Base-by-base conservation (phyloP, 2,113 vertebrate genomes). In the Camelus dromedarius region DNA sequence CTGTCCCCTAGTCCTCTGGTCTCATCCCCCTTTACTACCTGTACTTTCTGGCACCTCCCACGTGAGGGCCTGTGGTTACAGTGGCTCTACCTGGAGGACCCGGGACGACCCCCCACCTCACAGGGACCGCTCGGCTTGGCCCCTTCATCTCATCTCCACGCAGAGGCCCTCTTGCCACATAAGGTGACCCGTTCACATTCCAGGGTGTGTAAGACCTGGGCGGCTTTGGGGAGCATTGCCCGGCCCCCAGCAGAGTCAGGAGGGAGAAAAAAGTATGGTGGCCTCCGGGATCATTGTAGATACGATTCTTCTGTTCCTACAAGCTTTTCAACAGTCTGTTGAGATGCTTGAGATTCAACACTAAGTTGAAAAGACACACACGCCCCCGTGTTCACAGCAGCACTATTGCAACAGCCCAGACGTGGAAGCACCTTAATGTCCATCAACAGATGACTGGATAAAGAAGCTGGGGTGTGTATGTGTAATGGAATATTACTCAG, bases 191-290 rank as follows among this genome's bases (percentile, higher is more conserved):
- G 3, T 3, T 38, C 62, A 26, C 50, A 3, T 6, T 38, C 28
- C 12, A 15, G 3, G 15, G 1, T 9, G 30, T 35, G 24, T n/a
- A 8, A 0, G 8, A 22, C 0, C 1, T 5, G 32, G 77, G 20
- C 1, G 0, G 3, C 54, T 10, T 4, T 28, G 30, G 24, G 85
- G 30, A 7, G 48, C 1, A 0, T 10, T 16, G 0, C 4, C 3
- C 3, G 6, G 18, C 60, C 58, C 26, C 70, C 54, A 38, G 5
- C 22, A 4, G 24, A 18, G 24, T 0, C 22, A 6, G 3, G 52
- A 54, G n/a, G 8, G 2, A 6, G 6, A 26, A 26, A 28, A 13
- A 14, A 6, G 15, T 5, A 19, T 8, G 26, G 0, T 14, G 8
- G 12, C 12, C 32, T 48, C 83, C 32, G 0, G 28, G 14, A 20